Conservation (phyloP, 2,113 vertebrate genomes). For the Cichladusa arquata region DNA sequence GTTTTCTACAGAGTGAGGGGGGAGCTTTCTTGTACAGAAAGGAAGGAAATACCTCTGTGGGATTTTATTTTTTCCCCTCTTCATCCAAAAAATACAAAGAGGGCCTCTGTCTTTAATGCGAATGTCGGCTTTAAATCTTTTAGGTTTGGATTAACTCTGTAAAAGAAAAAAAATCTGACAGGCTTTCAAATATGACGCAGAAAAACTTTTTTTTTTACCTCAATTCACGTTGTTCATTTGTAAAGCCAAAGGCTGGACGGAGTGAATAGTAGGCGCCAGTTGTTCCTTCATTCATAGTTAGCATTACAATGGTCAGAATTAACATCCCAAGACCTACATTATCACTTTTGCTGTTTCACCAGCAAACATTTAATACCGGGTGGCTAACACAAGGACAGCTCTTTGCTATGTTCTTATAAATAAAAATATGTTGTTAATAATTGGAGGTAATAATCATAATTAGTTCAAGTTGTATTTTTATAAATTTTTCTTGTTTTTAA, state of each 20-base stretch:
- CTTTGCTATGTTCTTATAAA: conserved; percentile 18
- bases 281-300: conserved; percentile 78
- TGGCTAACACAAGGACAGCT: conserved; percentile 47
- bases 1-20: conserved; percentile 74
- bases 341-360: conserved; percentile 72
- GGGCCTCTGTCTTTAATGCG: conserved; percentile 80
- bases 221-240: conserved; percentile 79
- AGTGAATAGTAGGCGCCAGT: conserved; percentile 78
- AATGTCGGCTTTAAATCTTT: conserved; percentile 85
- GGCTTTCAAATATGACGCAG: conserved; percentile 85
- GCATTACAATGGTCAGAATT: conserved; percentile 86
- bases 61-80: conserved; percentile 77
- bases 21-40: conserved; percentile 79
- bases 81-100: conserved; percentile 84
- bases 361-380: conserved; percentile 65
- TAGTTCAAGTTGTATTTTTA: not conserved
- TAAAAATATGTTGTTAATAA: conserved; percentile 17
- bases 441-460: not conserved
- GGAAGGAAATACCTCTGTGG: conserved; percentile 86
- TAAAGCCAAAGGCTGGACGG: conserved; percentile 76
- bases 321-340: conserved; percentile 79
- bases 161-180: conserved; percentile 81
- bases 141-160: conserved; percentile 85
- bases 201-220: conserved; percentile 70
- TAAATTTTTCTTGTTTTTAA: not conserved